Evolutionary conservation across 2,113 vertebrate genomes (phyloP), one percentile per base, ranked within the genome.

Genomic region (Piaya cayana): DNA sequence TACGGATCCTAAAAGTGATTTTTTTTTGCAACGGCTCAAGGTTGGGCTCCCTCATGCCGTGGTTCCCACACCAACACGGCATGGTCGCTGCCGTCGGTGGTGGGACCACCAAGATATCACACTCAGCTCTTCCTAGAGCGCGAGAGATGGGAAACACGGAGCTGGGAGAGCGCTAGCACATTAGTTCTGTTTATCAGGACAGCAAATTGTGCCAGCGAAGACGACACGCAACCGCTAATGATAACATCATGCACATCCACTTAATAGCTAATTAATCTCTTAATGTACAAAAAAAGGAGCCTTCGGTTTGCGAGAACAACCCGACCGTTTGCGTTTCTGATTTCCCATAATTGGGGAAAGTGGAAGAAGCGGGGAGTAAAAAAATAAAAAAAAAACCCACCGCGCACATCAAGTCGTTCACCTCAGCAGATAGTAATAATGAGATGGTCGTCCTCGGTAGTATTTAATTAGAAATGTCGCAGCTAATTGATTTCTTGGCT

Each of bases 401-500:
- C n/a, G 11, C 68, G 5, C 82, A 4, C 79, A 42, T 37, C 53
- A 36, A 84, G 91, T 11, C 70, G 52, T 43, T 93, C 96, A 82
- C 93, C 96, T 91, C 94, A 6, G 91, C 91, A 11, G 47, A 20
- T 55, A 49, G 42, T 65, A 49, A 34, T 62, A 79, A 92, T 8
- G 72, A 94, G 91, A 29, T 0, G 69, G 72, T 91, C 96, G 1
- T 82, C 97, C 94, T 96, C 82, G 13, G 26, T 53, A 83, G 96
- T 15, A 72, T 62, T 93, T 97, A 95, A 97, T 97, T 96, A 97
- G 94, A 93, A 82, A 91, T 78, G 84, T 22, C 36, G 36, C 86
- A 3, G 50, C 20, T 97, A 98, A 98, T 97, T 98, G 97, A 97
- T 97, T 97, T 94, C 97, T 96, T 81, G 94, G 94, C 77, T 37